phyloP scores from a whole-genome alignment of 2,797 vertebrate species.

The Hoplostethus atlanticus region DNA sequence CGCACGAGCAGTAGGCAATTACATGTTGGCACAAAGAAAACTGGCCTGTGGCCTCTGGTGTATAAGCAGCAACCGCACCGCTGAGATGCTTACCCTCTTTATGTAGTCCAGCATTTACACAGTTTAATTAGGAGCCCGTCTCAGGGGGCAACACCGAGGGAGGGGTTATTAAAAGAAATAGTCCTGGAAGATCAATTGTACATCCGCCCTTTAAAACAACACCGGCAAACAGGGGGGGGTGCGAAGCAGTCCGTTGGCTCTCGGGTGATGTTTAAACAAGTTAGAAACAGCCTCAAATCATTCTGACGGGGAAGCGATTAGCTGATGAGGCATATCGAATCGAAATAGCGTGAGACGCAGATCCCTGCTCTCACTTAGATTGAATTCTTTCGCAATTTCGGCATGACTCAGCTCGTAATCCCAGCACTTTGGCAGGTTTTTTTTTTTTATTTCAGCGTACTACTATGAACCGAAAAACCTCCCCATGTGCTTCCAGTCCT shows the following conservation, averaged over 20 bases:
- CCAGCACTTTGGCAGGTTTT: conserved; percentile 48
- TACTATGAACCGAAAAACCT: conserved; percentile 2
- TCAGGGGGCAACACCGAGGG: conserved; percentile 49
- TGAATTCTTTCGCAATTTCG: conserved; percentile 55
- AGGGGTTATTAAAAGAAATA: conserved; percentile 68
- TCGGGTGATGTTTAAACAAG: conserved; percentile 50
- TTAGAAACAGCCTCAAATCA: conserved; percentile 47
- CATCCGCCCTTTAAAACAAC: conserved; percentile 40
- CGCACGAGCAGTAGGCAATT: conserved; percentile 35
- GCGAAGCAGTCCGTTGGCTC: conserved; percentile 38
- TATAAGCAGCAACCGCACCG: conserved; percentile 49
- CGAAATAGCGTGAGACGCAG: conserved; percentile 48
- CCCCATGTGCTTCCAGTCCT: conserved; percentile 19
- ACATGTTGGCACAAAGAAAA: conserved; percentile 49
- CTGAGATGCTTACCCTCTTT: conserved; percentile 49
- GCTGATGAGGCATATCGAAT: conserved; percentile 44
- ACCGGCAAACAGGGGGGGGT: conserved; percentile 3
- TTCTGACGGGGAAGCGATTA: conserved; percentile 57
- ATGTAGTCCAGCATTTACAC: conserved; percentile 54
- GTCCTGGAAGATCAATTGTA: conserved; percentile 62
- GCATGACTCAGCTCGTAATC: conserved; percentile 69
- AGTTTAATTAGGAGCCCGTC: conserved; percentile 70
- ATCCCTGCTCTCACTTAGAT: conserved; percentile 34
- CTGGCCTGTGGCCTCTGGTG: conserved; percentile 31
- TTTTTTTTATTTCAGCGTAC: conserved; percentile 50